Evolutionary conservation across 1,140 invertebrate species (phyloP).

Genomic region (Drosophila lacertosa): DNA sequence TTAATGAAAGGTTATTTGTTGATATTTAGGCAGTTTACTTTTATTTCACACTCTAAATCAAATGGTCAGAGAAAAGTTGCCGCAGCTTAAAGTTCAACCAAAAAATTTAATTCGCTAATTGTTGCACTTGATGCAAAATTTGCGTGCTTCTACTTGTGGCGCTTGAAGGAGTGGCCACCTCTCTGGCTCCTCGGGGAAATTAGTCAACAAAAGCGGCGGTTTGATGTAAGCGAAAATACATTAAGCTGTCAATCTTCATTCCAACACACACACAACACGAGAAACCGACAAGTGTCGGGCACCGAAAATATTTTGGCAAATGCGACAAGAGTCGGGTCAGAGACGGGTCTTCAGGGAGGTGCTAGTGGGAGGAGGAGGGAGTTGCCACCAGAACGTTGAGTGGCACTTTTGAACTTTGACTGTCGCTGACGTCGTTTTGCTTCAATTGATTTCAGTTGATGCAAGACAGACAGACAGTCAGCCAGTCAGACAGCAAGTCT

Average conservation of each 20-base stretch:
- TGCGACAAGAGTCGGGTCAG: constrained; percentile 33
- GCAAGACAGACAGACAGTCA: constrained; percentile 28
- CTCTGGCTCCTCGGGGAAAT: constrained; percentile 56
- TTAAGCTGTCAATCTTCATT: constrained; percentile 81
- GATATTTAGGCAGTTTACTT: no score
- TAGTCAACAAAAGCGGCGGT: constrained; percentile 62
- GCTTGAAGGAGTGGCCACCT: constrained; percentile 33
- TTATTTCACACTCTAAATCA: no score
- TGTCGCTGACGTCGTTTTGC: constrained; percentile 60
- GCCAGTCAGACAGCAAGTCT: constrained; percentile 25
- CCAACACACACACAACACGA: constrained; percentile 18
- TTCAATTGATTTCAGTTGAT: constrained; percentile 68
- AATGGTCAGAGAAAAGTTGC: constrained; percentile 15
- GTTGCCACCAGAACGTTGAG: constrained; percentile 52
- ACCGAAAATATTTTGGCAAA: constrained; percentile 75
- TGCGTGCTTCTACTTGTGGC: constrained; percentile 50
- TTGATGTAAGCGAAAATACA: constrained; percentile 69
- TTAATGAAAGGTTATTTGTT: no score
- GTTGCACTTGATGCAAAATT: constrained; percentile 60
- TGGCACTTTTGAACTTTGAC: constrained; percentile 81
- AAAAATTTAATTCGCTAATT: constrained; percentile 75
- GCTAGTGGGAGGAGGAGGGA: neutral
- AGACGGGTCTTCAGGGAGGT: neutral
- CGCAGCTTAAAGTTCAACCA: constrained; percentile 19
- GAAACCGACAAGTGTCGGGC: constrained; percentile 41